Percentiles rank a stretch among this genome's conserved stretches.
These are phyloP conservation scores for Gadus macrocephalus DNA, from an alignment of 2,113 vertebrate genomes.

Conservation along the genomic window DNA sequence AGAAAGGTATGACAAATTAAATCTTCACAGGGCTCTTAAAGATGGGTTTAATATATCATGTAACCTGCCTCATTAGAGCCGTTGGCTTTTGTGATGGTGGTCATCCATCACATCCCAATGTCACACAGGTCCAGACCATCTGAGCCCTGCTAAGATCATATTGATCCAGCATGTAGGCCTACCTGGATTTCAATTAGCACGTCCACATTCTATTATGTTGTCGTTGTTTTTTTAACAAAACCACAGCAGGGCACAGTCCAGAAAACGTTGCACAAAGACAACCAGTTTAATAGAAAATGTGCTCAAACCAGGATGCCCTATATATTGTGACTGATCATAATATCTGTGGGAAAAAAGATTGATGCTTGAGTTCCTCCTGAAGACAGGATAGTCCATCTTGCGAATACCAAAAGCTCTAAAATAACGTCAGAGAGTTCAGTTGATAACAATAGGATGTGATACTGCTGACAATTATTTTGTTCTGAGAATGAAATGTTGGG, in stretches of 20 bases:
- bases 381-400: conserved; percentile 23
- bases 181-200: conserved; percentile 24
- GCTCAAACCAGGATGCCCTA: conserved; percentile 27
- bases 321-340: conserved; percentile 26
- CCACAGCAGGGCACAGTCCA: conserved; percentile 6
- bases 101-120: not conserved
- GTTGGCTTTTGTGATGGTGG: not conserved
- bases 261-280: conserved; percentile 19
- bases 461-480: not conserved
- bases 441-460: not conserved
- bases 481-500: conserved; percentile 1
- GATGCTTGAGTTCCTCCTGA: conserved; percentile 14
- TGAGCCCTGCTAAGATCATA: conserved; percentile 5
- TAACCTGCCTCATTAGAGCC: not conserved
- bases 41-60: not conserved
- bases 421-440: not conserved
- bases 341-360: conserved; percentile 24
- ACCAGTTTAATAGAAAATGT: conserved; percentile 30
- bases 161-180: conserved; percentile 13
- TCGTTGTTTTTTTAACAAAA: conserved; percentile 6
- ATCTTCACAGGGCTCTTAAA: no score
- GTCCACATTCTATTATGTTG: conserved; percentile 12
- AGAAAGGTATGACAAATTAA: no score
- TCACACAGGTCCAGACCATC: not conserved
- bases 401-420: conserved; percentile 1